Percentiles rank a stretch among this genome's conserved stretches.
These are phyloP conservation scores for Diloba caeruleocephala DNA, from an alignment of 2,888 invertebrate species.

Conservation along the genomic window DNA sequence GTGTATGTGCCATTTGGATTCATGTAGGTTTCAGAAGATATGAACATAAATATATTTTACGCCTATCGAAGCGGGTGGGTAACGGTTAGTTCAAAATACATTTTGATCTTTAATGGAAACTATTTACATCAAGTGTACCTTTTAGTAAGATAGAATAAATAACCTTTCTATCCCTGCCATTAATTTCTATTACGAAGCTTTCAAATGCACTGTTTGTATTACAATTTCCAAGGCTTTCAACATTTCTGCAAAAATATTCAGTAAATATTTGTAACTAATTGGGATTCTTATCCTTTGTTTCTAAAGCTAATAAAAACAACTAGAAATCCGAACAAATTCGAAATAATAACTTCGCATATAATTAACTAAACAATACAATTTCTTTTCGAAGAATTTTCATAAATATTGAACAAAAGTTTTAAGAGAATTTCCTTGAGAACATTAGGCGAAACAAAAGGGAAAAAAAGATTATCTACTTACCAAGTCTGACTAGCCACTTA, in stretches of 20 bases:
- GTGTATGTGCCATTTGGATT: no score
- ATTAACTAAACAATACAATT: slow-evolving; percentile 53
- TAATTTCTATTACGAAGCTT: background rate
- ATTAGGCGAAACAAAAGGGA: slow-evolving; percentile 58
- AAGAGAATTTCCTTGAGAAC: slow-evolving; percentile 54
- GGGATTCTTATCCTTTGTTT: slow-evolving; percentile 30
- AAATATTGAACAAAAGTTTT: slow-evolving; percentile 57
- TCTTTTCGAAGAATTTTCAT: slow-evolving; percentile 49
- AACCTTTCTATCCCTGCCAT: no score
- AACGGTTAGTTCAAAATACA: no score
- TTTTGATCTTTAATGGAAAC: no score
- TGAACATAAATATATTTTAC: no score
- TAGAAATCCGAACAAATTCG: slow-evolving; percentile 26
- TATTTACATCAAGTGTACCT: no score
- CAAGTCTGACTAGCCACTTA: slow-evolving; percentile 72
- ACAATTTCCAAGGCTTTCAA: background rate
- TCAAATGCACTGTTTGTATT: background rate
- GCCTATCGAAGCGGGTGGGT: no score
- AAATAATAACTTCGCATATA: slow-evolving; percentile 44
- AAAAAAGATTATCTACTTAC: slow-evolving; percentile 66
- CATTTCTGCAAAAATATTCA: background rate
- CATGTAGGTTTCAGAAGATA: no score
- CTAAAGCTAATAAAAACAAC: slow-evolving; percentile 21
- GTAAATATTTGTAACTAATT: slow-evolving; percentile 26
- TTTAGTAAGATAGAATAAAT: no score